Evolutionary conservation across 2,113 vertebrate genomes (phyloP), one percentile per base, ranked within the genome.

Genomic region (Pollachius pollachius): DNA sequence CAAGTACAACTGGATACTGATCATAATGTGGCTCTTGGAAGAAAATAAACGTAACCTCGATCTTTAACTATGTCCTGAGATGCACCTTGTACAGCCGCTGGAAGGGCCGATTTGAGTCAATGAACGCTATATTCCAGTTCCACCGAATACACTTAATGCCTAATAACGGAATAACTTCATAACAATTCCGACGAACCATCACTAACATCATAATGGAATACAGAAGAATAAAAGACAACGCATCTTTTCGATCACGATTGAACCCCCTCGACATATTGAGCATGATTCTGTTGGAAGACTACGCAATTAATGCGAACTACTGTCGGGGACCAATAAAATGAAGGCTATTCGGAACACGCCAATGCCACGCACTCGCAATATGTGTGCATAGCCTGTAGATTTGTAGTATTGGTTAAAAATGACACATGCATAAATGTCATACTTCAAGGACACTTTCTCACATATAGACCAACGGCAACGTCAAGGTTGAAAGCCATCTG

Each of bases 401-500:
- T 3, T 30, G 37, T 25, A 21, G 65, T 59, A 27, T 12, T 67
- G 74, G 52, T 62, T 60, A 19, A 15, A 15, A 67, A 70, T 68
- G 63, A 66, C 76, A 76, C 77, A 74, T 59, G 66, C 77, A 81
- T 84, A 89, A 13, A 48, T 48, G 41, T 48, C 6, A 48, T 81
- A 71, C 71, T 83, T 86, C 84, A 90, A 87, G 84, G 87, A 76
- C 84, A 85, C 62, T 16, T 80, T 87, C 87, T 74, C 74, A 80
- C 71, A 77, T 62, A 62, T 71, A 65, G 64, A 73, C 59, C 77
- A 23, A 52, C 62, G 66, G 61, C 65, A 87, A 83, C 82, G 86
- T 85, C 87, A 92, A 87, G 90, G 89, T 88, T 90, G 84, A 88
- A 73, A 83, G 69, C 80, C 76, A 64, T 71, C 77, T 65, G 76